Percentiles rank a stretch among this genome's conserved stretches.
Evolutionary conservation across 1,140 invertebrate species (phyloP).

Genomic region (Pseudobourletiella spinata): DNA sequence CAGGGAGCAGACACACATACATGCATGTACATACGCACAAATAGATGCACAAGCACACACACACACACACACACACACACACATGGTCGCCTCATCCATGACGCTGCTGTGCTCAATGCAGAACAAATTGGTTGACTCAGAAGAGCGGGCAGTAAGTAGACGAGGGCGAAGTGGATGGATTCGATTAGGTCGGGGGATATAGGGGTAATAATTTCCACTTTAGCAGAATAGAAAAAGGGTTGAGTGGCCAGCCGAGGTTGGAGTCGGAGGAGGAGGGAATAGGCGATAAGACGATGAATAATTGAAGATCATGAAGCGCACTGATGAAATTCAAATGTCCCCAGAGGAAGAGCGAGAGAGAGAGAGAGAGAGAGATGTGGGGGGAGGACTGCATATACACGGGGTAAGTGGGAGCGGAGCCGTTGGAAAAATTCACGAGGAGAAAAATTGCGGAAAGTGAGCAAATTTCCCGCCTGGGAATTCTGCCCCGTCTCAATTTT

Average conservation of each 20-base stretch:
- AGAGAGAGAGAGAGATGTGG: no score
- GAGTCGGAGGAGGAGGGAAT: conserved; percentile 14
- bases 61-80: no score
- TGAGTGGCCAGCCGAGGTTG: background rate
- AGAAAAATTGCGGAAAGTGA: conserved; percentile 26
- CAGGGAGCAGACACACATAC: background rate
- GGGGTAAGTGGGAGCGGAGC: conserved; percentile 10
- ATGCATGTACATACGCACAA: no score
- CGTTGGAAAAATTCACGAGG: conserved; percentile 8
- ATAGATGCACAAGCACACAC: no score
- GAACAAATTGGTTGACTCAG: conserved; percentile 15
- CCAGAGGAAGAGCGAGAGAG: conserved; percentile 20
- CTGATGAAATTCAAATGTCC: conserved; percentile 38
- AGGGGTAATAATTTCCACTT: conserved; percentile 27
- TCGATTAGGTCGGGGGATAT: conserved; percentile 24
- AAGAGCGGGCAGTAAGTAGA: conserved; percentile 24
- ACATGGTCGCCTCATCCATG: no score
- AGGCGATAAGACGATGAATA: conserved; percentile 32
- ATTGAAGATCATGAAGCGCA: conserved; percentile 36
- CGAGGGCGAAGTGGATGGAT: conserved; percentile 10
- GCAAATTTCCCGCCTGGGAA: conserved; percentile 22
- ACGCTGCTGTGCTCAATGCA: no score
- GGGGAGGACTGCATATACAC: no score
- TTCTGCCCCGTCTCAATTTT: conserved; percentile 26
- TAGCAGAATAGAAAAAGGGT: conserved; percentile 18